A percentile compares a stretch with the other conserved stretches of the same genome.
Conservation (phyloP, 2,797 vertebrate genomes). For the Brachyalestes nurse region DNA sequence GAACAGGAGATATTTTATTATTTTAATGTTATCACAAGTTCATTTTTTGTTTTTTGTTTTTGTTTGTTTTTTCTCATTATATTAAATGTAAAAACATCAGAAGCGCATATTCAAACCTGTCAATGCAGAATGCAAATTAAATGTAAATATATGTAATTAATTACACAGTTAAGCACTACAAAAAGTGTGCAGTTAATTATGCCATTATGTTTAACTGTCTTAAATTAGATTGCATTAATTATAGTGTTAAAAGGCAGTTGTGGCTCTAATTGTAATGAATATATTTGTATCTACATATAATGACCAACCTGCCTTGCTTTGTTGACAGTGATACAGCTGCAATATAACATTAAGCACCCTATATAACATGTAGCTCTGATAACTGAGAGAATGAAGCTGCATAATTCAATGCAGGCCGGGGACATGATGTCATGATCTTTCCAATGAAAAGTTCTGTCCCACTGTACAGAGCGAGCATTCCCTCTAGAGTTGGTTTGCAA, state of each 20-base stretch:
- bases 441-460: background rate
- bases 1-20: no score
- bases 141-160: background rate
- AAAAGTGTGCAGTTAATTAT: background rate
- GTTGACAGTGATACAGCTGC: background rate
- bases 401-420: background rate
- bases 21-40: no score
- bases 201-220: no score
- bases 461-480: background rate
- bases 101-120: no score
- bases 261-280: background rate
- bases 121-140: no score
- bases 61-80: no score
- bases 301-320: background rate
- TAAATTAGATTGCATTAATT: no score
- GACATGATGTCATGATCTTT: slow-evolving; percentile 1
- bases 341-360: background rate
- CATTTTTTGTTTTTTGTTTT: no score
- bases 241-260: no score
- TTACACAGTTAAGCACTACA: background rate
- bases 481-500: background rate
- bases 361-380: no score
- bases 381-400: background rate
- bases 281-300: background rate
- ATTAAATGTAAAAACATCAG: no score